Conservation (phyloP, 2,797 vertebrate species). For the Lithobates sylvaticus region DNA sequence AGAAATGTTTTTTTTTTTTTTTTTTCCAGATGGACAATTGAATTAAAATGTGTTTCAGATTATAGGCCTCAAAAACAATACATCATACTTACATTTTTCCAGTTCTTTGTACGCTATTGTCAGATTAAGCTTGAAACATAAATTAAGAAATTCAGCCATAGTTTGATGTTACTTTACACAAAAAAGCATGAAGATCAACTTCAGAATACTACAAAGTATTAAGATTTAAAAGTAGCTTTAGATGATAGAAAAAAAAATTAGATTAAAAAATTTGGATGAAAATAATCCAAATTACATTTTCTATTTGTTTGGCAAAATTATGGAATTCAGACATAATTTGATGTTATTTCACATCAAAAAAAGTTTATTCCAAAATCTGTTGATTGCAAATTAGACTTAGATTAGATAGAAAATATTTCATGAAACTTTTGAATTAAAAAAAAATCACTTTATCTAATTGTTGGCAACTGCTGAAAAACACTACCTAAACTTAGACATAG, state of each 20-base stretch:
- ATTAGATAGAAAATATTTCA: background rate
- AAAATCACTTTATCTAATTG: too few species aligned
- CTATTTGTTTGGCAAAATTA: too few species aligned
- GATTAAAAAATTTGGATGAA: too few species aligned
- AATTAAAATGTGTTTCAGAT: conserved; percentile 56
- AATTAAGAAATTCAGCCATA: background rate
- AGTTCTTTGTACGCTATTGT: conserved; percentile 15
- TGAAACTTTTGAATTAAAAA: too few species aligned
- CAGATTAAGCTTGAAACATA: background rate
- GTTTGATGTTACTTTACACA: background rate
- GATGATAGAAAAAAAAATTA: too few species aligned
- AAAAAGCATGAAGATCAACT: background rate
- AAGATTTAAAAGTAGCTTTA: too few species aligned
- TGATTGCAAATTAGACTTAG: background rate
- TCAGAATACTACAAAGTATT: background rate
- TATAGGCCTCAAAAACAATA: conserved; percentile 37
- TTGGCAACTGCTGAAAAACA: too few species aligned
- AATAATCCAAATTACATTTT: too few species aligned
- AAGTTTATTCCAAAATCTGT: background rate
- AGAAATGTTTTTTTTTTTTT: conserved; percentile 47
- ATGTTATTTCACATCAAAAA: too few species aligned
- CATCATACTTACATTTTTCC: conserved; percentile 13
- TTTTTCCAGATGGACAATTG: conserved; percentile 59
- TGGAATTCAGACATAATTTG: too few species aligned
- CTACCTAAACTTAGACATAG: too few species aligned